Base-by-base conservation (phyloP, 2,888 invertebrate species). In the Bhutanitis thaidina region DNA sequence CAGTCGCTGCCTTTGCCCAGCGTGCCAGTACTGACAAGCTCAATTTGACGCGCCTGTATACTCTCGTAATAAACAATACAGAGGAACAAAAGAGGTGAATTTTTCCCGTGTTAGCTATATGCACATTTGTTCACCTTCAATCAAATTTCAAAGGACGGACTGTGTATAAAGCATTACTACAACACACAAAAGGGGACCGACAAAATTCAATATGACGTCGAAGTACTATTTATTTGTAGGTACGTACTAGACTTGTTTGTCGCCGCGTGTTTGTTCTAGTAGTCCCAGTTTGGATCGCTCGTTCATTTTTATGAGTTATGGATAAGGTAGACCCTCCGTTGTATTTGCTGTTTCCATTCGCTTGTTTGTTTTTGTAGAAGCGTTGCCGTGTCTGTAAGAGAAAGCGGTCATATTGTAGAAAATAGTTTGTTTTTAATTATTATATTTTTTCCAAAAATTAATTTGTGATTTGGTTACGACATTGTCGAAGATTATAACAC, bases 281-380 rank as follows among this genome's bases (percentile, higher is more conserved):
- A 69, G 74, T 65, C 71, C 70, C 65, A 71, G 69, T 77, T 80
- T 76, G 75, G 71, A 64, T 70, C 73, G 71, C 70, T 78, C 76
- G 76, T 78, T 80, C 77, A 77, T 85, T 86, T 82, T 80, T 80
- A 85, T 85, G 87, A 88, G 76, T 85, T 86, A 88, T 81, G 83
- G 78, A 74, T 74, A 76, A 80, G 85, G 83, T 70, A 71, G 79
- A 46, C 64, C 74, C 69, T 62, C 67, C 61, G 62, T 60, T 56
- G 60, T 82, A 73, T 85, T 85, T 81, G 75, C 67, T 65, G 68
- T 73, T 75, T 71, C 66, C 64, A 56, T 72, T 59, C 72, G 62
- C 71, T 69, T 80, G 75, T 77, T 80, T 77, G 65, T 71, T 55
- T 62, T 62, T 48, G 50, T 54, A 46, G 55, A 57, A 56, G 57